Base-by-base conservation (phyloP, 1,140 invertebrate species). In the Phenacoccus solenopsis region DNA sequence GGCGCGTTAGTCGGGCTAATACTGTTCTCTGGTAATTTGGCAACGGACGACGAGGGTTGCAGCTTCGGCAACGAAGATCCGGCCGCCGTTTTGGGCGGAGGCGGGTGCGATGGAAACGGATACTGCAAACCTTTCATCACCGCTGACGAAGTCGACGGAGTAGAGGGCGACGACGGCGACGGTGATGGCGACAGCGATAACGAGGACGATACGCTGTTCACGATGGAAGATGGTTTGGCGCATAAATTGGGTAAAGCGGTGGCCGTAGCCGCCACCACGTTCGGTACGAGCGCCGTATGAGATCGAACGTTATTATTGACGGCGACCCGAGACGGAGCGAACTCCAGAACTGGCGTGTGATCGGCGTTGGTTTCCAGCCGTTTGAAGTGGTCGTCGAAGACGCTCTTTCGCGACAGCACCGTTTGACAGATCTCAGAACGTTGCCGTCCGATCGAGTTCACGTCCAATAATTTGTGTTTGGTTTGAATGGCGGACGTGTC, bases 361-460 rank as follows among this genome's bases (percentile, higher is more conserved):
- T 94, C 87, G 75, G 87, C 85, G 74, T 91, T 86, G 75, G 94
- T 93, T 78, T 97, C 94, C 21, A 98, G 81, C 10, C 96, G 82
- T 77, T 96, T 94, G 13, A 89, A 88, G 78, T 98, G 95, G 78
- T 97, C 94, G 77, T 98, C 95, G 78, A 98, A 96, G 12, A 98
- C 93, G 68, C 91, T 95, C 67, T 89, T 87, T 76, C 93, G 94
- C 7, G 93, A 90, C 72, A 97, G 81, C 67, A 98, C 84, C 13
- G 91, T 92, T 75, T 94, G 93, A 3, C 95, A 89, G 72, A 98
- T 96, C 73, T 96, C 94, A 1, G 94, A 96, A 1, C 93, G 94
- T 76, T 96, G 88, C 69, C 91, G 83, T 76, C 90, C 87, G 73
- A 86, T 84, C 7, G 88, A 81, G 74, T 90, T 88, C 56, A 91